A percentile compares a stretch with the other conserved stretches of the same genome.
Conservation (phyloP, 2,797 vertebrate genomes). For the Sebastes umbrosus region DNA sequence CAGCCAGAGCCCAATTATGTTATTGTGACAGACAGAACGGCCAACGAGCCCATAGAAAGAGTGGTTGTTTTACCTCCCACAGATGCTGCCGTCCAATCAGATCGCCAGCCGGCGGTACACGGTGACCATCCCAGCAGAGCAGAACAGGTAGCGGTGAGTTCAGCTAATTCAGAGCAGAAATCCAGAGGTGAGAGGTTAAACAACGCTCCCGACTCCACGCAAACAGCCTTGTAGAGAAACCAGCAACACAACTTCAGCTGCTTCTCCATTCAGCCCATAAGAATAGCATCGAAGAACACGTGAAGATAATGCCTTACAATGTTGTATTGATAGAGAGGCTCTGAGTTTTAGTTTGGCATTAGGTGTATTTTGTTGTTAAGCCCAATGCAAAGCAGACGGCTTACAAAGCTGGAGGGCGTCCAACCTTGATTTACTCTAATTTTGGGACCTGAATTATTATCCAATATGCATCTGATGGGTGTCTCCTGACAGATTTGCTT, state of each 20-base stretch:
- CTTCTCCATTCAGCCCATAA: background rate
- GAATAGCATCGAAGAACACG: background rate
- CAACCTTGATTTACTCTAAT: background rate
- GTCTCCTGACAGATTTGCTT: background rate
- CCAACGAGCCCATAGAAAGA: slow-evolving; percentile 74
- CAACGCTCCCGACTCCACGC: slow-evolving; percentile 58
- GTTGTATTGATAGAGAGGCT: background rate
- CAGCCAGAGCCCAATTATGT: slow-evolving; percentile 75
- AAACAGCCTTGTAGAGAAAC: slow-evolving; percentile 76
- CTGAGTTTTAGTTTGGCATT: background rate
- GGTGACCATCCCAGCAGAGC: slow-evolving; percentile 21
- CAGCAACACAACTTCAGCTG: background rate
- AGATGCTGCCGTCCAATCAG: slow-evolving; percentile 47
- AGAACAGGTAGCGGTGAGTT: slow-evolving; percentile 44
- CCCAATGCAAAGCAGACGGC: background rate
- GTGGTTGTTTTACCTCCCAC: slow-evolving; percentile 57
- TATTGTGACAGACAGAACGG: slow-evolving; percentile 66
- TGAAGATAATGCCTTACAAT: background rate
- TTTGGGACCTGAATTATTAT: background rate
- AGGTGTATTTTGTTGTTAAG: background rate
- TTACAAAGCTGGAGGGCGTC: background rate
- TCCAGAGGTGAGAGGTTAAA: slow-evolving; percentile 66
- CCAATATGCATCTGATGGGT: background rate
- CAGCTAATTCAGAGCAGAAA: slow-evolving; percentile 66
- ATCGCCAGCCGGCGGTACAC: slow-evolving; percentile 26